A percentile compares a stretch with the other conserved stretches of the same genome.
phyloP scores from a whole-genome alignment of 1,140 invertebrate genomes.

The Apis laboriosa region DNA sequence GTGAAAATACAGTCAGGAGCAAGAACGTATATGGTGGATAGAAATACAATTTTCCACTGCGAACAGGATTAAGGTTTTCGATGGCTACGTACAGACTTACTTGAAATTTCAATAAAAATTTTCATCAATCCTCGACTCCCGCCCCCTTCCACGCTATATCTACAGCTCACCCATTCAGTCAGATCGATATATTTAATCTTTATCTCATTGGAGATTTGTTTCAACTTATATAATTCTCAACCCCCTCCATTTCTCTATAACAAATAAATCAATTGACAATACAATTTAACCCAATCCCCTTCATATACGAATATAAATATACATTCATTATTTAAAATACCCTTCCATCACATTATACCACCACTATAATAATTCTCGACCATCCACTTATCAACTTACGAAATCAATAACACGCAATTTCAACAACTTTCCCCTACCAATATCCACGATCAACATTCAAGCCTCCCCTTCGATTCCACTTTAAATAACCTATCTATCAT shows the following conservation, averaged over 20 bases:
- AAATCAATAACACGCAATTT: too few relatives aligned
- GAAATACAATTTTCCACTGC: constrained; percentile 55
- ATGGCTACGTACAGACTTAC: constrained; percentile 8
- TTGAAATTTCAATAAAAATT: constrained; percentile 65
- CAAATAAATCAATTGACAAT: too few relatives aligned
- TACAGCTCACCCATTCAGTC: constrained; percentile 44
- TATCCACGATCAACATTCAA: background rate
- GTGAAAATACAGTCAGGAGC: constrained; percentile 25
- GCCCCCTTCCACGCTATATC: background rate
- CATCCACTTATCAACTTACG: too few relatives aligned
- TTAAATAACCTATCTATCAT: constrained; percentile 20
- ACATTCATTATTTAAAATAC: too few relatives aligned
- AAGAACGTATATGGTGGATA: constrained; percentile 11
- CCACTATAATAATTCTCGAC: too few relatives aligned
- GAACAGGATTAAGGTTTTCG: constrained; percentile 42
- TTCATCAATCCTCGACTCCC: constrained; percentile 39
- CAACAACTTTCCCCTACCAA: too few relatives aligned
- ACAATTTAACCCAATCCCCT: too few relatives aligned
- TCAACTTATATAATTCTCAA: background rate
- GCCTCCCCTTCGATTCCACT: background rate
- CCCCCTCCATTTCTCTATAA: too few relatives aligned
- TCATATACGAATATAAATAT: too few relatives aligned
- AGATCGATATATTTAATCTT: constrained; percentile 37
- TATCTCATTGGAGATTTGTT: background rate
- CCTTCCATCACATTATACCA: too few relatives aligned